Base-by-base conservation (phyloP, 2,113 vertebrate genomes). In the Tinamus guttatus region DNA sequence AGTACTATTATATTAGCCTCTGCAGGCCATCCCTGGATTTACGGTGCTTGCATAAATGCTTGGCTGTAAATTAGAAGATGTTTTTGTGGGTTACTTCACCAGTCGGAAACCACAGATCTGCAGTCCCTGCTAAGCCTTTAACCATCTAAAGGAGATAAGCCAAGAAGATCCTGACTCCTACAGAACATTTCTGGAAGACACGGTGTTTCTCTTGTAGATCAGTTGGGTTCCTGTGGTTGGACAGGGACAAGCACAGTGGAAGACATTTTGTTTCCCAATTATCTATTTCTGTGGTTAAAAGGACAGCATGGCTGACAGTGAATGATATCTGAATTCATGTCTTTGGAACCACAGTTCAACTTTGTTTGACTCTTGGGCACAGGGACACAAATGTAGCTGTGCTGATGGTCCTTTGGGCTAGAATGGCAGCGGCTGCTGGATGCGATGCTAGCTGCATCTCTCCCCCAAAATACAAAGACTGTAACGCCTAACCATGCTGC, bases 11-110 rank as follows among this genome's bases (percentile, higher is more conserved):
- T 3, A 2, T 60, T 83, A 52, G 89, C 95, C 94, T 93, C 95
- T 63, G 4, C 5, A 12, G 93, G 92, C 85, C 73, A 89, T 67
- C 28, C 24, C 40, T 81, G 81, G 90, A 96, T 97, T 97, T 97
- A 97, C 82, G 86, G 58, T 90, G 89, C 88, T 97, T 96, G 93
- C 92, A 93, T 93, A 96, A 95, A 94, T 79, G 70, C 68, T 89
- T 92, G 68, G 77, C 74, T 88, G 88, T 97, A 97, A 97, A 97
- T 97, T 93, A 96, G 82, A 87, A 43, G 47, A 93, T 90, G 81
- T 89, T 94, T 95, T 88, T 82, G 68, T 91, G 73, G 19, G 0
- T 10, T 90, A 49, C 74, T 91, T 95, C 52, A 16, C 88, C 81
- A 67, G 71, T 67, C 95, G 65, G 81, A 93, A 90, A 65, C 41